Evolutionary conservation across 2,888 invertebrate genomes (phyloP).

Genomic region (Sipha maydis): DNA sequence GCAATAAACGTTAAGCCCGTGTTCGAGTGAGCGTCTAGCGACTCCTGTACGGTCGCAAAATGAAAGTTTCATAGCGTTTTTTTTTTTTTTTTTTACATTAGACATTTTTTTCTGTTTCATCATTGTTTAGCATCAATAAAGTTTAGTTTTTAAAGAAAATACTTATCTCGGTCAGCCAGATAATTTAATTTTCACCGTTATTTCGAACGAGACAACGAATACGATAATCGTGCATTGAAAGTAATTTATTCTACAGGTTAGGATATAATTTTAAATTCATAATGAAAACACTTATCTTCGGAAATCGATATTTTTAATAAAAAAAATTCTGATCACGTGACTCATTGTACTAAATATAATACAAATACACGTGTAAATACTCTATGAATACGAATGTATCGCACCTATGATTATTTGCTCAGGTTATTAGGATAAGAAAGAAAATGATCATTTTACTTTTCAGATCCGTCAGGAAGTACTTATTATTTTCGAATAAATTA

Average conservation of each 20-base stretch:
- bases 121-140: neutral
- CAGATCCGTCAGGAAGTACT: slow-evolving; percentile 31
- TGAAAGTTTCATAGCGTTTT: neutral
- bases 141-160: neutral
- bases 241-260: neutral
- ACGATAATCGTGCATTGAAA: neutral
- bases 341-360: neutral
- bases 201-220: neutral
- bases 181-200: neutral
- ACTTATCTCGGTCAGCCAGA: neutral
- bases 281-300: neutral
- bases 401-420: neutral
- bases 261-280: neutral
- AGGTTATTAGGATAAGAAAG: neutral
- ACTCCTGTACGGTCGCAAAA: neutral
- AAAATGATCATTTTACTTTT: neutral
- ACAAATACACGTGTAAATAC: neutral
- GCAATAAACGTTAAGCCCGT: neutral
- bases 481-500: slow-evolving; percentile 29
- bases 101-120: too few species aligned
- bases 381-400: neutral
- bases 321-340: slow-evolving; percentile 5
- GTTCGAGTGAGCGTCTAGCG: too few species aligned
- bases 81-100: neutral
- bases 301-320: neutral